Evolutionary conservation across 2,113 vertebrate species (phyloP), one percentile per base, ranked within the genome.

Genomic region (Malurus cyaneus): DNA sequence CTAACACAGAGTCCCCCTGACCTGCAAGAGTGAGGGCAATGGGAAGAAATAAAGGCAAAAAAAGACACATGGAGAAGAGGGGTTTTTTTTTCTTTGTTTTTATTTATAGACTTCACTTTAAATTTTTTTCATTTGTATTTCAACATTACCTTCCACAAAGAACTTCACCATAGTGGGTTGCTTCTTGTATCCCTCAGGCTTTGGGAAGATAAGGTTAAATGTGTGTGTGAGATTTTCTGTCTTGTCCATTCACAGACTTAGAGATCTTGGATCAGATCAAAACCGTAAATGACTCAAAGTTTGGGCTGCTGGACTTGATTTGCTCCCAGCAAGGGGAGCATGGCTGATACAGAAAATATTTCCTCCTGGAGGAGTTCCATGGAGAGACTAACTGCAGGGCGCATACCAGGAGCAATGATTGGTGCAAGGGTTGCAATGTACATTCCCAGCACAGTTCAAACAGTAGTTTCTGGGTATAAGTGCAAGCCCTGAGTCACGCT

Each of bases 291-390:
- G 34, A 89, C 60, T 94, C 61, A 83, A 49, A 86, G 28, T 78
- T 79, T 76, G 26, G 60, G 8, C 52, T 87, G 20, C 53, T 94
- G 52, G 56, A 47, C n/a, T 94, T 47, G 23, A 36, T 94, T 87
- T 93, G 36, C 73, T 96, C 74, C 46, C 73, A 92, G 74, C 42
- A 88, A 92, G 80, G 26, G 16, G 32, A 92, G 86, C 28, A 83
- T n/a, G 70, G 77, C 31, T 95, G 92, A 89, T 93, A 57, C 2
- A 80, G 80, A 92, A 96, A 94, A 54, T 80, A 94, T 90, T 94
- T 96, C 80, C 60, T 91, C 18, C 80, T 93, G 92, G 82, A 94
- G 11, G 10, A n/a, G n/a, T 80, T 94, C 77, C 82, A 86, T 21
- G 34, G 56, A 59, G 52, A 92, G 41, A 71, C 47, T 91, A 66